phyloP scores from a whole-genome alignment of 2,797 vertebrate genomes.

The Crax fasciolata region DNA sequence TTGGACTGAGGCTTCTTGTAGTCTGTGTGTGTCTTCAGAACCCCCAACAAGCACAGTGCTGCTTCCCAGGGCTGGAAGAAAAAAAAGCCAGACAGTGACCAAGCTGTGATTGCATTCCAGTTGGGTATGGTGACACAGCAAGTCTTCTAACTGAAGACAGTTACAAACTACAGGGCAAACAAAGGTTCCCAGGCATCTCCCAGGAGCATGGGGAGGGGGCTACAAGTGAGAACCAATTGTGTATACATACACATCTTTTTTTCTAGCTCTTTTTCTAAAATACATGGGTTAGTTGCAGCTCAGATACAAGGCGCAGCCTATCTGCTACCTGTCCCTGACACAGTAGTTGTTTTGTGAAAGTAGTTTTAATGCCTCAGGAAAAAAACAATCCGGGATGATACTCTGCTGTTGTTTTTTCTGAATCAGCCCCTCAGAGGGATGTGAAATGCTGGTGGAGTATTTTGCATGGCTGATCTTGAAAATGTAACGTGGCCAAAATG shows the following conservation, averaged over 20 bases:
- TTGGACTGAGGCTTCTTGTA: neutral
- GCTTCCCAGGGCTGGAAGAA: neutral
- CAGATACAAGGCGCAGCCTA: neutral
- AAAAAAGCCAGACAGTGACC: accelerated
- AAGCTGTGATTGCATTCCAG: neutral
- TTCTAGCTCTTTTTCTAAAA: neutral
- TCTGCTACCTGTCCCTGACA: neutral
- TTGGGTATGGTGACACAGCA: neutral
- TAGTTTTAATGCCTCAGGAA: neutral
- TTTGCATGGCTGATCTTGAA: neutral
- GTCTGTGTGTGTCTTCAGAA: neutral
- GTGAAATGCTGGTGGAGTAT: neutral
- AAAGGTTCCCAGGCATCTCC: neutral
- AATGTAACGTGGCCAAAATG: neutral
- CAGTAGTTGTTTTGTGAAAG: neutral
- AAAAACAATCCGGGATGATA: neutral
- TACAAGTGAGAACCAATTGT: neutral
- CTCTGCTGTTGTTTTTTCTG: neutral
- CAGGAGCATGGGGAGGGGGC: neutral
- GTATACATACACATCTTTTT: accelerated
- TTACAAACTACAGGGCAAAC: neutral
- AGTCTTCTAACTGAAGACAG: neutral
- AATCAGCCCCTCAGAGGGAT: neutral
- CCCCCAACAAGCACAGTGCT: neutral
- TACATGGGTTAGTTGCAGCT: neutral